phyloP scores from a whole-genome alignment of 2,888 invertebrate genomes.

The Bombyx huttoni region DNA sequence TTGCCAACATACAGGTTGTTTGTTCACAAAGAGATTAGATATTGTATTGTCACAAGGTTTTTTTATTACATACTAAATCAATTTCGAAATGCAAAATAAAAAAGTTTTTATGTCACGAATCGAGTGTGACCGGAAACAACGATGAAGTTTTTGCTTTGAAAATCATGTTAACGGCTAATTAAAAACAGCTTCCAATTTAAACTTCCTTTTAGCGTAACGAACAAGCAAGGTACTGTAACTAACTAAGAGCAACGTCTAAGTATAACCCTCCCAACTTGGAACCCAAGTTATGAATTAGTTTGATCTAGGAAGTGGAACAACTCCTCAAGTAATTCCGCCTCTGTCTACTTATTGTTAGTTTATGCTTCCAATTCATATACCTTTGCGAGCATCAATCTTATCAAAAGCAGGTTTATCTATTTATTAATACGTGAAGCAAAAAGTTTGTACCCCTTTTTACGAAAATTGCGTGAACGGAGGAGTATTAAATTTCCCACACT shows the following conservation, averaged over 20 bases:
- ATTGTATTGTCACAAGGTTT: too few relatives aligned
- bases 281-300: background rate
- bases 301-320: background rate
- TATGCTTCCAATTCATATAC: too few relatives aligned
- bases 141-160: background rate
- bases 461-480: too few relatives aligned
- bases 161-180: background rate
- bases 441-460: too few relatives aligned
- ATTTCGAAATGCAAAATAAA: too few relatives aligned
- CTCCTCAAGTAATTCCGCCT: too few relatives aligned
- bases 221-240: background rate
- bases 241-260: background rate
- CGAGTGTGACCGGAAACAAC: background rate
- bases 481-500: too few relatives aligned
- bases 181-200: background rate
- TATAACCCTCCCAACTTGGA: background rate
- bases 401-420: constrained; percentile 12
- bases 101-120: background rate
- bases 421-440: too few relatives aligned
- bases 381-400: constrained; percentile 17
- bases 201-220: background rate
- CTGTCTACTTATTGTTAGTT: too few relatives aligned
- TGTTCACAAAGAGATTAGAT: too few relatives aligned
- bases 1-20: background rate
- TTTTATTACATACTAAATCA: too few relatives aligned